Evolutionary conservation across 1,140 invertebrate genomes (phyloP).

Genomic region (Mercenaria mercenaria): DNA sequence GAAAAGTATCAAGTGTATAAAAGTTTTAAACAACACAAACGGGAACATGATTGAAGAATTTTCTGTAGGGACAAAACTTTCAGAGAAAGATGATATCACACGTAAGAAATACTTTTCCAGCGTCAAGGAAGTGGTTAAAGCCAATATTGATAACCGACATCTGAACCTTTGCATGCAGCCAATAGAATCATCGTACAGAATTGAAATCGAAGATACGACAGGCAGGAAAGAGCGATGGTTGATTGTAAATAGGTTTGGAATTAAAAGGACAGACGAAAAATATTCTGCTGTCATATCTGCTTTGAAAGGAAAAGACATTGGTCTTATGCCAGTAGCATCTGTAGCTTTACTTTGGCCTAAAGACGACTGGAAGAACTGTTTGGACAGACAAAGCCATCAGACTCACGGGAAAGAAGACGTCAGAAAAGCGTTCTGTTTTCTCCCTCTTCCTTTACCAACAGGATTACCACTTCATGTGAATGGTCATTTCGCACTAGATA

Average conservation of each 20-base stretch:
- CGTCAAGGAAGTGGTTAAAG: background rate
- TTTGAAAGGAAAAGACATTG: conserved; percentile 62
- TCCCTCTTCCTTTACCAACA: conserved; percentile 8
- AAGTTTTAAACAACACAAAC: background rate
- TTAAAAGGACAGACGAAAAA: conserved; percentile 63
- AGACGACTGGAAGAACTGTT: background rate
- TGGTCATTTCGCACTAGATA: conserved; percentile 71
- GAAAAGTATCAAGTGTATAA: conserved; percentile 71
- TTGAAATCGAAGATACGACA: conserved; percentile 55
- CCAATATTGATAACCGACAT: background rate
- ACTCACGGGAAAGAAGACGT: no score
- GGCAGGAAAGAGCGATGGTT: conserved; percentile 68
- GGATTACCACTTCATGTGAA: conserved; percentile 34
- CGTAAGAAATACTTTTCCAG: conserved; percentile 54
- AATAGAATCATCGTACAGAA: conserved; percentile 47
- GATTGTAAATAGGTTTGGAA: conserved; percentile 73
- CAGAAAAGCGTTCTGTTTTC: conserved; percentile 33
- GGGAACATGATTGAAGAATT: conserved; percentile 58
- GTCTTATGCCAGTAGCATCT: conserved; percentile 70
- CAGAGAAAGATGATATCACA: conserved; percentile 46
- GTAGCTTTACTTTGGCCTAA: background rate
- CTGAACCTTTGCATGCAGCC: background rate
- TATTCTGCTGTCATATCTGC: conserved; percentile 8
- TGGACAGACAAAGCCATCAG: no score
- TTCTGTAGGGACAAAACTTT: conserved; percentile 62